Evolutionary conservation across 2,113 vertebrate species (phyloP).

Genomic region (Podiceps cristatus): DNA sequence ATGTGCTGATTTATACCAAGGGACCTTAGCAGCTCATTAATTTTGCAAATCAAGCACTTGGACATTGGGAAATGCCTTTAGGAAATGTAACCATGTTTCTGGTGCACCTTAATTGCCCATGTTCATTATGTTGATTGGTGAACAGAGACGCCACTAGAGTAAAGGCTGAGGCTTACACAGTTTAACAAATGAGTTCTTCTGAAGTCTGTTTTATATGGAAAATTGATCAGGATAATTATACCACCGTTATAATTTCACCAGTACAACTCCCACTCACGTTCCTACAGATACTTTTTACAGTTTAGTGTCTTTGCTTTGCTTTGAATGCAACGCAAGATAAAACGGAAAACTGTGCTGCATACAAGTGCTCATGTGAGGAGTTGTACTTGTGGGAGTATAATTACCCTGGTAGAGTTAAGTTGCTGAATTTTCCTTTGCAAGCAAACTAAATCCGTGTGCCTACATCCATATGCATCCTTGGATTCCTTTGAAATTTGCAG

Average conservation of each 20-base stretch:
- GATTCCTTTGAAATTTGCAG: not conserved
- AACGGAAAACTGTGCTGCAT: not conserved
- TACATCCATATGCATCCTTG: not conserved
- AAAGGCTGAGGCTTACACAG: slow-evolving; percentile 31
- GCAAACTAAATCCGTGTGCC: not conserved
- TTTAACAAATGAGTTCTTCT: slow-evolving; percentile 60
- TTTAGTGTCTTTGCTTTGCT: not conserved
- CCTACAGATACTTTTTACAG: not conserved
- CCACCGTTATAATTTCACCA: not conserved
- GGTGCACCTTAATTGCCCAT: slow-evolving; percentile 63
- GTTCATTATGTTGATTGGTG: slow-evolving; percentile 65
- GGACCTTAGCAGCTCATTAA: slow-evolving; percentile 58
- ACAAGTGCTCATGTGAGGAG: not conserved
- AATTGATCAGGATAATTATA: slow-evolving; percentile 60
- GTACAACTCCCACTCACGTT: slow-evolving; percentile 18
- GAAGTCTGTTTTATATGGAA: slow-evolving; percentile 57
- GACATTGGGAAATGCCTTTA: slow-evolving; percentile 65
- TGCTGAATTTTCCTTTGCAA: not conserved
- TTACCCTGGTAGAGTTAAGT: not conserved
- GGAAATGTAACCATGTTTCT: slow-evolving; percentile 67
- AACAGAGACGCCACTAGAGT: slow-evolving; percentile 41
- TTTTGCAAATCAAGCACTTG: slow-evolving; percentile 67
- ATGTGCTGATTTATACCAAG: slow-evolving; percentile 38
- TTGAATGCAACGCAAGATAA: not conserved
- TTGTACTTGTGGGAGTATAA: not conserved